Percentiles rank a stretch among this genome's conserved stretches.
phyloP scores from a whole-genome alignment of 1,140 invertebrate genomes.

The Drosophila asahinai region DNA sequence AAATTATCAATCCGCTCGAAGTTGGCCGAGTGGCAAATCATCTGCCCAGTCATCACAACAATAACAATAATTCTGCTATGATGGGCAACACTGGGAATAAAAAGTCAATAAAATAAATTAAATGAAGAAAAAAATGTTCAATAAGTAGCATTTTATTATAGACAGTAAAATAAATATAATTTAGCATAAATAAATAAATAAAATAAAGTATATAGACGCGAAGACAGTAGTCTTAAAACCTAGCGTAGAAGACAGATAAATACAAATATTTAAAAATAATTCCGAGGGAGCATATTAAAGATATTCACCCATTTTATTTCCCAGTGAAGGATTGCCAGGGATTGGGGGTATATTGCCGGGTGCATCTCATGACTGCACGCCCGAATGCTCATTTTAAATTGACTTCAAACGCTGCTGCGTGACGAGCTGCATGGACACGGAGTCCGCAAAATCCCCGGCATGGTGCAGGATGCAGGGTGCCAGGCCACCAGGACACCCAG shows the following conservation, averaged over 20 bases:
- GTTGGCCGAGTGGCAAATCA: constrained; percentile 70
- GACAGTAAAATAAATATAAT: too few species aligned
- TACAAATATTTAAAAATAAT: background rate
- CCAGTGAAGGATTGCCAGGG: constrained; percentile 27
- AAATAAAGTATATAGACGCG: too few species aligned
- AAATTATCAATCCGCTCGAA: constrained; percentile 66
- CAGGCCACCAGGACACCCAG: constrained; percentile 29
- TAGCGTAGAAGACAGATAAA: background rate
- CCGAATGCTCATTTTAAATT: constrained; percentile 83
- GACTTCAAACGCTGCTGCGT: constrained; percentile 83
- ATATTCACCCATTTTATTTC: constrained; percentile 3
- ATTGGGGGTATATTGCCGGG: constrained; percentile 18
- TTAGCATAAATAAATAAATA: too few species aligned
- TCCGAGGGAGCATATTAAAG: too few species aligned
- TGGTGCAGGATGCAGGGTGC: constrained; percentile 50
- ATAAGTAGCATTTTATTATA: too few species aligned
- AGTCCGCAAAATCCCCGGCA: constrained; percentile 54
- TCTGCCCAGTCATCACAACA: constrained; percentile 70
- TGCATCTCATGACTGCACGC: constrained; percentile 82
- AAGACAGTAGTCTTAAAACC: too few species aligned
- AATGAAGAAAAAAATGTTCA: background rate
- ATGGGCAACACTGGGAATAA: constrained; percentile 12
- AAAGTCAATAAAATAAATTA: background rate
- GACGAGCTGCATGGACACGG: constrained; percentile 73
- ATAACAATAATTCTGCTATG: constrained; percentile 60